Evolutionary conservation across 2,888 invertebrate genomes (phyloP), one percentile per base, ranked within the genome.

Genomic region (Eristalinus aeneus): DNA sequence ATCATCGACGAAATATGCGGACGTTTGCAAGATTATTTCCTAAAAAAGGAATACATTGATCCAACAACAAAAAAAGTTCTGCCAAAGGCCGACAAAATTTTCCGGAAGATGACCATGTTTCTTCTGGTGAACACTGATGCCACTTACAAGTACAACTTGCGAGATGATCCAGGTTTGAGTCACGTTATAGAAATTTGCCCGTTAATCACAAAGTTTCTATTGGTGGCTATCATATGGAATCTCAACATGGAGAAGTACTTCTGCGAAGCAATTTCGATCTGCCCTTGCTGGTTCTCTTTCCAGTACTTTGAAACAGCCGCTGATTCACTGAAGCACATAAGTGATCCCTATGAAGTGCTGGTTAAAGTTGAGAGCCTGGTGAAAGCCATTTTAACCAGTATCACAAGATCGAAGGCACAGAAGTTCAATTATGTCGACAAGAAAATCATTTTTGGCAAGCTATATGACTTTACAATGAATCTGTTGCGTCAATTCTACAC

Each of bases 251-350:
- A 91, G 20, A 80, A 88, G 73, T 90, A 88, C 58, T 91, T 90
- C 65, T 90, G 89, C 69, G 91, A 91, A 88, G 88, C 89, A 63
- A 39, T 91, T 12, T 68, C 88, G 0, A 89, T 89, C 68, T 86
- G 90, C 3, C 91, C 91, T 0, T 89, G 89, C 23, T 91, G 91
- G 91, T 90, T 91, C 67, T 80, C 89, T 0, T 89, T 90, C 74
- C 91, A 91, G 71, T 90, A 90, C 73, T 89, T 90, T 32, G 90
- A 90, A 53, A 87, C 89, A 1, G 89, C 89, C 2, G 87, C 89
- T 3, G 89, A 90, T 32, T 89, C 90, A 0, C 71, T 91, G 4
- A 90, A 90, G 61, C 89, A 88, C 69, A 87, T 90, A 0, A 87
- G 88, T 11, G 89, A 91, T 74, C 89, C 90, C 0, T 90, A 89